These are phyloP conservation scores for Salvelinus sp. DNA, from an alignment of 2,113 vertebrate species.

Conservation along the genomic window DNA sequence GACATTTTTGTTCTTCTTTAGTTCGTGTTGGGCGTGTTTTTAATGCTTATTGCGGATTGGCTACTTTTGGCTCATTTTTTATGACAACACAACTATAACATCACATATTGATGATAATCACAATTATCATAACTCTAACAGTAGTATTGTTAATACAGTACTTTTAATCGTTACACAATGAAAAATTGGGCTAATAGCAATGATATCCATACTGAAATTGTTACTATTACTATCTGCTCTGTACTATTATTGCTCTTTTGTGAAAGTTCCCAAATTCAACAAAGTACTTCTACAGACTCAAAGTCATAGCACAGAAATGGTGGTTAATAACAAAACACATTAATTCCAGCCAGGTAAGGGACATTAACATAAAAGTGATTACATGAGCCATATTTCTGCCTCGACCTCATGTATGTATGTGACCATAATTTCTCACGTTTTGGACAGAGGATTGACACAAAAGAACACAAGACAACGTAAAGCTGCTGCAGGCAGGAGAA, in stretches of 20 bases:
- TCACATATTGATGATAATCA: too few relatives aligned
- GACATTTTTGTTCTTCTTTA: background rate
- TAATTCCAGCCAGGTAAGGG: background rate
- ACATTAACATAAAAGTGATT: background rate
- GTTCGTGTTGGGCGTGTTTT: background rate
- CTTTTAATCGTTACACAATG: too few relatives aligned
- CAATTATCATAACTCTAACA: too few relatives aligned
- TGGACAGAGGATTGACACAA: conserved; percentile 52
- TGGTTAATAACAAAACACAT: background rate
- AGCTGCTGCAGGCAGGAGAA: conserved; percentile 69
- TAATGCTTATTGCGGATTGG: background rate
- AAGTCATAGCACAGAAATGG: background rate
- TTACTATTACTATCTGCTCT: too few relatives aligned
- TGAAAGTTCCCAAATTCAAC: too few relatives aligned
- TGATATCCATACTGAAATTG: too few relatives aligned
- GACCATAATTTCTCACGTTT: conserved; percentile 21
- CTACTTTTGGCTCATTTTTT: background rate
- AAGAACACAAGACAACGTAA: conserved; percentile 66
- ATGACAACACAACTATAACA: too few relatives aligned
- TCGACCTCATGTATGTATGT: conserved; percentile 6
- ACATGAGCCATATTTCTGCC: background rate
- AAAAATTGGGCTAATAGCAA: too few relatives aligned
- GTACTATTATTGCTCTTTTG: too few relatives aligned
- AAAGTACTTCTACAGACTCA: too few relatives aligned
- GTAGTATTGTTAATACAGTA: too few relatives aligned